These are phyloP conservation scores for Drosophila kanapiae DNA, from an alignment of 1,140 invertebrate genomes.

Conservation along the genomic window DNA sequence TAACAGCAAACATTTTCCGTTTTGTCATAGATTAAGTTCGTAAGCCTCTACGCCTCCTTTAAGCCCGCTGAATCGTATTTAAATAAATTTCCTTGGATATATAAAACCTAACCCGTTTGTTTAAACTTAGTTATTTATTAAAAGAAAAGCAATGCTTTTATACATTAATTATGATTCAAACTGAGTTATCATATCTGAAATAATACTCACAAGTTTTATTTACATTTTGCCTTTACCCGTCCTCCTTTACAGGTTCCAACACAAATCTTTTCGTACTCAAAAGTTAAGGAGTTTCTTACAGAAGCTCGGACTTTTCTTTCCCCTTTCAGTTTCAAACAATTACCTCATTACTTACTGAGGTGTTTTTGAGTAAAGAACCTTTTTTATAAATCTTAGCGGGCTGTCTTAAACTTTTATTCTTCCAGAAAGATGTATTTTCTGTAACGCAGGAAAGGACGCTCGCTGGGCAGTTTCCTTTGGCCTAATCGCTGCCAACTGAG, in stretches of 20 bases:
- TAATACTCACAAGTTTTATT: not conserved
- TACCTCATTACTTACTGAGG: not conserved
- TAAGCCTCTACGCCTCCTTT: not conserved
- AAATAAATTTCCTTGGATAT: not conserved
- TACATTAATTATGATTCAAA: no score
- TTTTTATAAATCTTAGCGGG: not conserved
- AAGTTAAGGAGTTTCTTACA: not conserved
- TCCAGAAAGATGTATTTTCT: not conserved
- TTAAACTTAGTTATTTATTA: not conserved
- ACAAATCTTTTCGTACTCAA: not conserved
- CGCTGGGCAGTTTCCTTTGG: not conserved
- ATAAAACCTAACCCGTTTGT: not conserved
- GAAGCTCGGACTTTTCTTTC: not conserved
- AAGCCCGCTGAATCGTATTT: not conserved
- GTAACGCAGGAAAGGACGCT: no score
- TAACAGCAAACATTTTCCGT: constrained; percentile 10
- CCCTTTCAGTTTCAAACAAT: not conserved
- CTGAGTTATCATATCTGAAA: not conserved
- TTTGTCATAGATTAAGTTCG: constrained; percentile 11
- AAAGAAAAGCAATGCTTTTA: no score
- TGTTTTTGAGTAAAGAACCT: not conserved
- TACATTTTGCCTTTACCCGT: not conserved
- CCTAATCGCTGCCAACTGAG: not conserved
- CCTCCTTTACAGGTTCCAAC: not conserved
- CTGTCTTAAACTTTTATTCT: not conserved